Evolutionary conservation across 2,113 vertebrate species (phyloP).

Genomic region (Periophthalmodon schlosseri): DNA sequence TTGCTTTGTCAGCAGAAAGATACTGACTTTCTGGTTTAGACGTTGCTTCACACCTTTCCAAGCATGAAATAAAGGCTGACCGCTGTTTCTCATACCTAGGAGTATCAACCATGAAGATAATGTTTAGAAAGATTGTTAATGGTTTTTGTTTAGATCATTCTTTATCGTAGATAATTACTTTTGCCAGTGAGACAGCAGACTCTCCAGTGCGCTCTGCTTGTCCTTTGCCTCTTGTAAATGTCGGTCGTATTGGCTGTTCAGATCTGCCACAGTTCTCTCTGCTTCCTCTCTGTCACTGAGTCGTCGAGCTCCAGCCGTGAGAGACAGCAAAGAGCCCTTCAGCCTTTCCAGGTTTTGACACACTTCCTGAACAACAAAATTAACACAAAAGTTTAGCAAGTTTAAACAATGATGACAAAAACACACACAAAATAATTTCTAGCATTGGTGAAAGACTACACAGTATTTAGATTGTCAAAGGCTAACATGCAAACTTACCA

Average conservation of each 20-base stretch:
- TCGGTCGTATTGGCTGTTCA: slow-evolving; percentile 78
- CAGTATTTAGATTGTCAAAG: background rate
- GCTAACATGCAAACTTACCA: slow-evolving; percentile 68
- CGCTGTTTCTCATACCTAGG: slow-evolving; percentile 89
- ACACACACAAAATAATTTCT: too few species aligned
- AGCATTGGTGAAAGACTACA: background rate
- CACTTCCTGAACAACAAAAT: slow-evolving; percentile 78
- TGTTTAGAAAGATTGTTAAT: background rate
- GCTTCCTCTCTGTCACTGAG: slow-evolving; percentile 76
- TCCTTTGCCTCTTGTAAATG: slow-evolving; percentile 74
- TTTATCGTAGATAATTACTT: slow-evolving; percentile 75
- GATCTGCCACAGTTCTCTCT: slow-evolving; percentile 62
- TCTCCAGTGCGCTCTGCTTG: slow-evolving; percentile 82
- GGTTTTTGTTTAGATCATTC: background rate
- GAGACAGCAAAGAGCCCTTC: slow-evolving; percentile 74
- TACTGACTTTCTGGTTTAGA: slow-evolving; percentile 71
- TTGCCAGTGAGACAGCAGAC: slow-evolving; percentile 86
- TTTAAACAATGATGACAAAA: too few species aligned
- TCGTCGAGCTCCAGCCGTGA: slow-evolving; percentile 79
- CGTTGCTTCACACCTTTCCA: slow-evolving; percentile 84
- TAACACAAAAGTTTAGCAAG: background rate
- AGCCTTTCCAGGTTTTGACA: slow-evolving; percentile 84
- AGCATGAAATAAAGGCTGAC: slow-evolving; percentile 81
- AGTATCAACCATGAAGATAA: slow-evolving; percentile 27
- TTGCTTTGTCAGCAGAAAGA: slow-evolving; percentile 84